Conservation (phyloP, 2,888 invertebrate species). For the Carcina quercana region DNA sequence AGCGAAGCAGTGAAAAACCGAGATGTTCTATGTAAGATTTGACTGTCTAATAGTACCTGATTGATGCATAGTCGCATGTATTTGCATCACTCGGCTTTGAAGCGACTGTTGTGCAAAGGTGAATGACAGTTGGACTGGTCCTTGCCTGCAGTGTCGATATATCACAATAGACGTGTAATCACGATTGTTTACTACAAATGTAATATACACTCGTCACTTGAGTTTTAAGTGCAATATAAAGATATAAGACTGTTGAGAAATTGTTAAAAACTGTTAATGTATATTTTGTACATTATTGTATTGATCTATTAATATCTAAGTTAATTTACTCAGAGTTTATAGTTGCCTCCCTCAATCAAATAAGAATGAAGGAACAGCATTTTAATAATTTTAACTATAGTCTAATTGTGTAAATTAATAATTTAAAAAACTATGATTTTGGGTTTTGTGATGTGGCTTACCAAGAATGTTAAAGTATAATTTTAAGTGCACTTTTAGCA, state of each 20-base stretch:
- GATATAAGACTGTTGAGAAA: constrained; percentile 72
- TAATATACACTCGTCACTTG: constrained; percentile 10
- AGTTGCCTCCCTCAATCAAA: constrained; percentile 10
- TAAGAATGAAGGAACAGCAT: constrained; percentile 6
- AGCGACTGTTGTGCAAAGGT: too few species aligned
- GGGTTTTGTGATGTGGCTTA: constrained; percentile 24
- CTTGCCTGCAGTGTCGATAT: too few species aligned
- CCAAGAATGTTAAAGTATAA: constrained; percentile 8
- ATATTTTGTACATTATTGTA: constrained; percentile 69
- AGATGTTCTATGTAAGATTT: too few species aligned
- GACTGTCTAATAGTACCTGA: too few species aligned
- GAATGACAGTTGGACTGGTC: too few species aligned
- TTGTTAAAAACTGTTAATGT: constrained; percentile 62
- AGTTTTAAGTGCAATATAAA: constrained; percentile 59
- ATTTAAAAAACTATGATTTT: constrained; percentile 29
- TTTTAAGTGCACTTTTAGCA: constrained; percentile 22
- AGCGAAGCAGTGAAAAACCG: too few species aligned
- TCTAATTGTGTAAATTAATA: constrained; percentile 27
- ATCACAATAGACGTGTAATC: constrained; percentile 1
- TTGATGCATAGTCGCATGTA: too few species aligned
- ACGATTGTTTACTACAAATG: neutral
- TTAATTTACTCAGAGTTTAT: constrained; percentile 47
- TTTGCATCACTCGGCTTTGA: too few species aligned
- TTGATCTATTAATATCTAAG: constrained; percentile 45
- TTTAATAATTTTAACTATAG: constrained; percentile 24